phyloP scores from a whole-genome alignment of 2,888 invertebrate genomes.

The Lasioglossum leucozonium region DNA sequence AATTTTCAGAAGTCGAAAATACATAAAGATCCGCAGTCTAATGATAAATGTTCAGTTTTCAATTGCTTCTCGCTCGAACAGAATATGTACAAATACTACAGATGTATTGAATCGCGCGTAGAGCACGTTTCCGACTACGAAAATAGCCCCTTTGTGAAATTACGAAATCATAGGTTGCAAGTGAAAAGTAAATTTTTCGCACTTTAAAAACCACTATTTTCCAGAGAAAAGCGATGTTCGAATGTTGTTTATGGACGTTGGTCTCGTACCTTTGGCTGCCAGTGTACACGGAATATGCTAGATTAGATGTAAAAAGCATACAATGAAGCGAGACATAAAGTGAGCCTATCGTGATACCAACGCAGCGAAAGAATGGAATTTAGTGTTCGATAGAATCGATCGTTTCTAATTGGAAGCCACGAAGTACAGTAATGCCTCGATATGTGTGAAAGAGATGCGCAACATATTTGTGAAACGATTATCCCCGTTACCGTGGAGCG shows the following conservation, averaged over 20 bases:
- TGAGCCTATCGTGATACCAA: background rate
- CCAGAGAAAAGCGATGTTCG: background rate
- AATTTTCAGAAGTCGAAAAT: too few relatives aligned
- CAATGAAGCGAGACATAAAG: conserved; percentile 1
- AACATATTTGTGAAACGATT: background rate
- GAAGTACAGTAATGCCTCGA: background rate
- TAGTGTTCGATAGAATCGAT: conserved; percentile 17
- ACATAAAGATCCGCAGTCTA: too few relatives aligned
- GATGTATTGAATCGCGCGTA: background rate
- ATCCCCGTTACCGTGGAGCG: background rate
- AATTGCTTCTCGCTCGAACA: background rate
- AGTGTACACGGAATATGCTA: background rate
- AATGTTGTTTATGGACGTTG: background rate
- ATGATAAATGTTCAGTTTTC: background rate
- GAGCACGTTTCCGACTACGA: background rate
- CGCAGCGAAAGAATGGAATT: background rate
- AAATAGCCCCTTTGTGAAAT: background rate
- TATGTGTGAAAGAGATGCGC: background rate
- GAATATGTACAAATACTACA: background rate
- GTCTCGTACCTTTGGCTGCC: conserved; percentile 8
- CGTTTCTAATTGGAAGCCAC: background rate
- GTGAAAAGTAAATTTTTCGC: background rate
- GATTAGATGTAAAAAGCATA: background rate
- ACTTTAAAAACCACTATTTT: background rate
- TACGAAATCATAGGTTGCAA: background rate